Evolutionary conservation across 2,797 vertebrate genomes (phyloP).

Genomic region (Nyctibius grandis): DNA sequence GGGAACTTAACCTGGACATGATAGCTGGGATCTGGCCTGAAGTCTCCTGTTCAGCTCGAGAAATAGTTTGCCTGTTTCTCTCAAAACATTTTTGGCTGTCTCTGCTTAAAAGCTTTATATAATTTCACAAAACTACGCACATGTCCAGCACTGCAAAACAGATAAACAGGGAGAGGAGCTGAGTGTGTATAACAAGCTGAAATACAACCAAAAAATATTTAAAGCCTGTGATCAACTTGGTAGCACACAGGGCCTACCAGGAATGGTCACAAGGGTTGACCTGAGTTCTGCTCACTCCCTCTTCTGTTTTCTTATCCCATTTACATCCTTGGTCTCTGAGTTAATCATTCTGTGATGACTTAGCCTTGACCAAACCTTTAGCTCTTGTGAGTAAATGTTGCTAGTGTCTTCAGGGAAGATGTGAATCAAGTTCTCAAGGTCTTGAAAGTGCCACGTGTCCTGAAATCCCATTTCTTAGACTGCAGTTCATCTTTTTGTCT

Average conservation of each 20-base stretch:
- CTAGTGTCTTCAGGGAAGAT: neutral
- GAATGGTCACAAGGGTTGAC: neutral
- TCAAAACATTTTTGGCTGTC: conserved; percentile 14
- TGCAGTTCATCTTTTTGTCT: neutral
- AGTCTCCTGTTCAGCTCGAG: neutral
- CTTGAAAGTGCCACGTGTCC: neutral
- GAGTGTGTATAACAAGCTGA: neutral
- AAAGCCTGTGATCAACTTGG: neutral
- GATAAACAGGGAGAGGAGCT: neutral
- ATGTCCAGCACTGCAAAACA: neutral
- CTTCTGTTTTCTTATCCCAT: neutral
- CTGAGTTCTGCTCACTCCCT: neutral
- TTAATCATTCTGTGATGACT: neutral
- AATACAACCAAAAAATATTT: neutral
- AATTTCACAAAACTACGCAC: neutral
- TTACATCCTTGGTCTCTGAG: neutral
- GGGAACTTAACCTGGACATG: neutral
- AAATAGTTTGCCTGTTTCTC: neutral
- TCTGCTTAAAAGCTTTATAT: conserved; percentile 20
- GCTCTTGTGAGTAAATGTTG: neutral
- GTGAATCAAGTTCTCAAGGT: neutral
- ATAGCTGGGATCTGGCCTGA: neutral
- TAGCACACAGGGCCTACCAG: neutral
- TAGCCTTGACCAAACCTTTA: neutral
- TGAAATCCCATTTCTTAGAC: neutral